phyloP scores from a whole-genome alignment of 1,140 invertebrate genomes.

The Stratiolaelaps scimitus region DNA sequence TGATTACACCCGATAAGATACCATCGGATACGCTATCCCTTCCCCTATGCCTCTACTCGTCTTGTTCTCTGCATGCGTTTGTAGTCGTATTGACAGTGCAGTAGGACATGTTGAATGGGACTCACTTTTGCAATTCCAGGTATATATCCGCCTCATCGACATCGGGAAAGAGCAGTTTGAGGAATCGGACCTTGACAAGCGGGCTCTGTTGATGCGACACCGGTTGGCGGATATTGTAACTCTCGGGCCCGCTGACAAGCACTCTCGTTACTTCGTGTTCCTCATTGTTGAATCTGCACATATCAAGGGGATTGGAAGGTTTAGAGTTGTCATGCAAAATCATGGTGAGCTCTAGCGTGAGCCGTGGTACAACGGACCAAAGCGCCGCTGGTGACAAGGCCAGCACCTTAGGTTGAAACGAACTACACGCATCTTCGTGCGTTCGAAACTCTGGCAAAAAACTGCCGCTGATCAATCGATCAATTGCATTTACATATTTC shows the following conservation, averaged over 20 bases:
- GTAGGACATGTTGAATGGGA: not conserved
- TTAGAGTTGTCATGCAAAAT: not conserved
- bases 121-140: conserved; percentile 52
- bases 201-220: conserved; percentile 58
- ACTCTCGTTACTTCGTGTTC: conserved; percentile 37
- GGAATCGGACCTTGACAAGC: conserved; percentile 81
- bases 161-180: conserved; percentile 80
- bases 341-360: not conserved
- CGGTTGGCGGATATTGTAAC: conserved; percentile 32
- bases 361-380: not conserved
- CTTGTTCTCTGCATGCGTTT: not conserved
- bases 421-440: conserved; percentile 4
- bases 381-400: no score
- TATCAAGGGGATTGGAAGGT: not conserved
- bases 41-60: no score
- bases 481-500: no score
- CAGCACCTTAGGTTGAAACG: not conserved
- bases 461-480: no score
- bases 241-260: conserved; percentile 33
- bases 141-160: conserved; percentile 73
- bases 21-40: no score
- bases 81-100: not conserved
- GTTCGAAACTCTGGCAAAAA: not conserved
- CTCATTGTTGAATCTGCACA: conserved; percentile 35
- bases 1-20: not conserved